These are phyloP conservation scores for Drosophila affinis DNA, from an alignment of 2,888 invertebrate genomes.

Conservation along the genomic window DNA sequence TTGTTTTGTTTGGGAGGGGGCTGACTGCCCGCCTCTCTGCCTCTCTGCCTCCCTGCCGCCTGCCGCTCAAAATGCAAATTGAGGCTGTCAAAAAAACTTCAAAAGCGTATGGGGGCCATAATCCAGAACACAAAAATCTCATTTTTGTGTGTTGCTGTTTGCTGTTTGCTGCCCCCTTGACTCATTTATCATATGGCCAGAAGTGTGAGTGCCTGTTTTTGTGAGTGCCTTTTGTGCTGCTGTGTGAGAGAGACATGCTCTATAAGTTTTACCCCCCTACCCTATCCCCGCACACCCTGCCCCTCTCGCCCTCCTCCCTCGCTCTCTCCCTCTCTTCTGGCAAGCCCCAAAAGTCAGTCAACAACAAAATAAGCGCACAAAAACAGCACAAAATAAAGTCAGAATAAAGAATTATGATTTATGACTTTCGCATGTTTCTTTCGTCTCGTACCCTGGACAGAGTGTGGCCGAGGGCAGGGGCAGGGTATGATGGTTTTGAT, in stretches of 20 bases:
- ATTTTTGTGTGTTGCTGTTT: conserved; percentile 24
- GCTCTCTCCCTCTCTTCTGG: conserved; percentile 41
- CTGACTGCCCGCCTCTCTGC: conserved; percentile 20
- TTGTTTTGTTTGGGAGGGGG: conserved; percentile 6
- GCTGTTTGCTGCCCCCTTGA: conserved; percentile 34
- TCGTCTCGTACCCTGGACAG: conserved; percentile 7
- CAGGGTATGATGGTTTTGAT: not conserved
- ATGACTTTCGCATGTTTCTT: conserved; percentile 75
- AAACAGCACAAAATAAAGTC: conserved; percentile 27
- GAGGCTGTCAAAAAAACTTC: conserved; percentile 61
- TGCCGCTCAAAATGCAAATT: conserved; percentile 64
- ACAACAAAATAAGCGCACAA: conserved; percentile 41
- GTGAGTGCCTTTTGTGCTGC: conserved; percentile 18
- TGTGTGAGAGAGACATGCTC: conserved; percentile 50
- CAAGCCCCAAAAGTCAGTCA: conserved; percentile 67
- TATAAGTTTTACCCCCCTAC: conserved; percentile 60
- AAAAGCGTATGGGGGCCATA: conserved; percentile 25
- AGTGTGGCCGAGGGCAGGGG: not conserved
- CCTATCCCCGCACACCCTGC: not conserved
- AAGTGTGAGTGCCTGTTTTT: conserved; percentile 22
- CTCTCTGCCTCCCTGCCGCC: not conserved
- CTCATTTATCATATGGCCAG: conserved; percentile 75
- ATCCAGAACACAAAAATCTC: conserved; percentile 36
- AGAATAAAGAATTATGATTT: conserved; percentile 78
- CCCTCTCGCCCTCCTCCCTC: conserved; percentile 43